These are phyloP conservation scores for Phyto melanocephala DNA, from an alignment of 2,888 invertebrate genomes.

Conservation along the genomic window DNA sequence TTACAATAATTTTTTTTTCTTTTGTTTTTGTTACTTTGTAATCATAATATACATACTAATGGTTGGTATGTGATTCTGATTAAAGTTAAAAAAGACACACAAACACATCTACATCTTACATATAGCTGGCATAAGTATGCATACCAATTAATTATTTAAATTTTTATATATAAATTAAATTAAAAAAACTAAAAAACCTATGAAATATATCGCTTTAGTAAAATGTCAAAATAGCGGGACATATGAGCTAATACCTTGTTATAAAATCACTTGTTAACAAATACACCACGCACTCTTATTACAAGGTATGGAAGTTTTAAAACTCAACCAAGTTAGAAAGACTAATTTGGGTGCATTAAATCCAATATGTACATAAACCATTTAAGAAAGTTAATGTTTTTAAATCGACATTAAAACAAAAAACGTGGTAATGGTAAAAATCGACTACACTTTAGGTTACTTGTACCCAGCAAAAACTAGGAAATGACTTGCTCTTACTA, in stretches of 20 bases:
- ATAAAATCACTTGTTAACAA: slow-evolving; percentile 62
- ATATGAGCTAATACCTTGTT: slow-evolving; percentile 68
- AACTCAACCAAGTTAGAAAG: no score
- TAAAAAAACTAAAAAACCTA: slow-evolving; percentile 54
- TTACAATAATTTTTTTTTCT: neutral
- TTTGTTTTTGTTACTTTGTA: slow-evolving; percentile 27
- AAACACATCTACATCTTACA: neutral
- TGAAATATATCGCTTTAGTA: slow-evolving; percentile 72
- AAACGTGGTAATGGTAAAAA: no score
- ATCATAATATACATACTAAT: slow-evolving; percentile 56
- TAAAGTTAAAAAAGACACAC: neutral
- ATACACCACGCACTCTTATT: neutral
- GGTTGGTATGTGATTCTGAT: slow-evolving; percentile 41
- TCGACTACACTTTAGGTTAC: no score
- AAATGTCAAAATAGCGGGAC: slow-evolving; percentile 75
- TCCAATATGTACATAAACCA: no score
- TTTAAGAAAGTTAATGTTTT: no score
- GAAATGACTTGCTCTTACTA: no score
- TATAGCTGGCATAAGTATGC: neutral
- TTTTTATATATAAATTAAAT: slow-evolving; percentile 69
- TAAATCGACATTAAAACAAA: no score
- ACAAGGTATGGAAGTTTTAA: no score
- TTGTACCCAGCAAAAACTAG: no score
- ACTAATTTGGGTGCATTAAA: no score
- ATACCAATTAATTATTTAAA: slow-evolving; percentile 74